Evolutionary conservation across 2,888 invertebrate species (phyloP).

Genomic region (Amblyjoppa proteus): DNA sequence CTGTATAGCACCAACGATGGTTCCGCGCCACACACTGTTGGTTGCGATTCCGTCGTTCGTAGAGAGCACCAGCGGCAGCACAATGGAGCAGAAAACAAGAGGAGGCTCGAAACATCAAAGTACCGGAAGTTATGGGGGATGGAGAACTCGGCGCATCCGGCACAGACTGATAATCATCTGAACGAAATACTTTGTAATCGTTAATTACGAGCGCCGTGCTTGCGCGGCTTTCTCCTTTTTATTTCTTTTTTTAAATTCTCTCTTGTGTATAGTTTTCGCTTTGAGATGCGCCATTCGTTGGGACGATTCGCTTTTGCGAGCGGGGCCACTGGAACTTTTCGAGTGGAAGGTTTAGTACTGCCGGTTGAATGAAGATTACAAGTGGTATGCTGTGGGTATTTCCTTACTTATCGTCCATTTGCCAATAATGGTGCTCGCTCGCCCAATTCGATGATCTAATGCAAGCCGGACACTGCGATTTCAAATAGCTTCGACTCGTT

Average conservation of each 20-base stretch:
- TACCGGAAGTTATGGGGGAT: conserved; percentile 83
- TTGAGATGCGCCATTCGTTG: conserved; percentile 54
- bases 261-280: conserved; percentile 48
- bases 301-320: conserved; percentile 47
- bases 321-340: conserved; percentile 49
- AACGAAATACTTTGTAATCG: conserved; percentile 85
- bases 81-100: conserved; percentile 84
- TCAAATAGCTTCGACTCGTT: conserved; percentile 73
- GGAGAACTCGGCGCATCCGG: conserved; percentile 81
- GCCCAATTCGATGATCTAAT: conserved; percentile 11
- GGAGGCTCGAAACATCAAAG: conserved; percentile 83
- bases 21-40: conserved; percentile 36
- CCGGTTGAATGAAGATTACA: conserved; percentile 34
- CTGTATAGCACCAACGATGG: conserved; percentile 22
- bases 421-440: conserved; percentile 24
- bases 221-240: conserved; percentile 30
- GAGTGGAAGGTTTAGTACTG: conserved; percentile 53
- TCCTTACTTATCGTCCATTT: conserved; percentile 6
- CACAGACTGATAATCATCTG: conserved; percentile 85
- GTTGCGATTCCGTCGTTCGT: conserved; percentile 47
- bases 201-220: conserved; percentile 81
- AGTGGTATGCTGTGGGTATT: conserved; percentile 25
- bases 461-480: conserved; percentile 25
- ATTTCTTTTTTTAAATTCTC: conserved; percentile 24
- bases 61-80: conserved; percentile 68